Evolutionary conservation across 2,888 invertebrate genomes (phyloP), one percentile per base, ranked within the genome.

Genomic region (Lumbricus terrestris): DNA sequence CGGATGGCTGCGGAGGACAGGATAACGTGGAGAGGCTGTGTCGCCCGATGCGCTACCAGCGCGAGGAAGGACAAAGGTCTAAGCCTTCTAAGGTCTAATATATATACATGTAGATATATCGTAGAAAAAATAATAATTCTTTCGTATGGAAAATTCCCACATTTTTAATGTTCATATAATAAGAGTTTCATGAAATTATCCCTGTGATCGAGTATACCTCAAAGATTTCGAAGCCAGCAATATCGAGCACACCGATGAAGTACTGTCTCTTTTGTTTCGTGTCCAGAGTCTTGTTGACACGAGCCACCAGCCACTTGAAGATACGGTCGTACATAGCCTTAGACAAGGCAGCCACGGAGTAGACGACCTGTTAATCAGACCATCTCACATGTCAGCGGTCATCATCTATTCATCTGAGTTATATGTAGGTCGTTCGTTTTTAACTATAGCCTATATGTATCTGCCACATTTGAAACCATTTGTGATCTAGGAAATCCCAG

Each of bases 211-310:
- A 42, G n/a, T n/a, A 34, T n/a, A 95, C 95, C 93, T 99, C 99
- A 97, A 99, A 99, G 96, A 99, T 99, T 96, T 99, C 99, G 96
- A 99, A 99, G 96, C 99, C 99, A 96, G 99, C 99, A 96, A 99
- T 99, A 98, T 99, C 99, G 97, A 99, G 97, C 95, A 99, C 99
- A 97, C 99, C 99, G 96, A 99, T 99, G 96, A 99, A 99, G 96
- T 98, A 98, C 95, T 98, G 98, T 96, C 98, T 97, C 96, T 99
- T 99, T 96, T 98, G 98, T 96, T 98, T 97, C 95, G 98, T 99
- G 96, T 99, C 99, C 95, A 99, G 96, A 94, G 99, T 99, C 96
- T 98, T 98, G 97, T 99, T 99, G 97, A 99, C 98, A 96, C 98
- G 98, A 96, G 97, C 97, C 95, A 99, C 99, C 95, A 99, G 96